Evolutionary conservation across 2,888 invertebrate genomes (phyloP), one percentile per base, ranked within the genome.

Genomic region (Criorhina ranunculi): DNA sequence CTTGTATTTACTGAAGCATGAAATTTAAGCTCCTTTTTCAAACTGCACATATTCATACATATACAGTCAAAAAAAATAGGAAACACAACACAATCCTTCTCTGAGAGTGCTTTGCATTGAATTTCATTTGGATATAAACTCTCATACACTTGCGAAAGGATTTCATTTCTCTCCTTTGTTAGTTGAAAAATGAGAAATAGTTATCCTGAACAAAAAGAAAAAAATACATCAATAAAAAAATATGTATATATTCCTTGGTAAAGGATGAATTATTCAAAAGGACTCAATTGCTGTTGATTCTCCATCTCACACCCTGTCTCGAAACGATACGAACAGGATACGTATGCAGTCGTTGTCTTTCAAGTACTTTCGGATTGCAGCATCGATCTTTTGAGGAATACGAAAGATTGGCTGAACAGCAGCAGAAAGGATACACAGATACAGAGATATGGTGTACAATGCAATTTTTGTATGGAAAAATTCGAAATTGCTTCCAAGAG

Each of bases 231-330:
- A 64, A 64, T 53, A 44, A 35, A 49, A 55, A 53, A 40, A 76
- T 40, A 17, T 46, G 12, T 59, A 33, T 46, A 53, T 8, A 53
- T 55, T 55, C 67, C 60, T 78, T 78, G 72, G 69, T 83, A 78
- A 73, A 78, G 83, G 83, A 83, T 83, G 78, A 83, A 78, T 83
- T 69, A 83, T 83, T 78, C 83, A 83, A 83, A 83, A 78, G 81
- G 42, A 69, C 73, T 83, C 83, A 64, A 83, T 78, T 69, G 83
- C 78, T 78, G 67, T 78, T 78, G 83, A 83, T 78, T 78, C 78
- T 64, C 17, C 51, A 42, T 35, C 73, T 62, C 78, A 49, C 60
- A 67, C 76, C n/a, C 57, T 9, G 11, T n/a, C 33, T n/a, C n/a
- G n/a, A n/a, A n/a, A n/a, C n/a, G 5, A 44, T 5, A 17, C 11